A percentile compares a stretch with the other conserved stretches of the same genome.
These are phyloP conservation scores for Spea hammondii DNA, from an alignment of 2,797 vertebrate species.

Conservation along the genomic window DNA sequence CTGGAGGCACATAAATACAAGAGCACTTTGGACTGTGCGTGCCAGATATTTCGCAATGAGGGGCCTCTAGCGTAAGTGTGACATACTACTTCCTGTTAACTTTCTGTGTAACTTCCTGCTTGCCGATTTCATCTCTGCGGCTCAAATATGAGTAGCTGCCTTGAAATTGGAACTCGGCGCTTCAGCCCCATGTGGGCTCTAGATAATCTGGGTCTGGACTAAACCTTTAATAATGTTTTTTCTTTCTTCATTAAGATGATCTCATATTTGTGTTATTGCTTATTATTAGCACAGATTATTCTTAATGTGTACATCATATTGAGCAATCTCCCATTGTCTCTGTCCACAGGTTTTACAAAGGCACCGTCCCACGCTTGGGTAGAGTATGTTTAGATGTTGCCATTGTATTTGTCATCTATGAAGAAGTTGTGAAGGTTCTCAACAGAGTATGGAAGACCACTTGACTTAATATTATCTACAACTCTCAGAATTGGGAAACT, in stretches of 20 bases:
- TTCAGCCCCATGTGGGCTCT: no score
- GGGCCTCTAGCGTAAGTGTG: conserved; percentile 76
- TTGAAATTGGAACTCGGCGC: no score
- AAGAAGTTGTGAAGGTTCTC: conserved; percentile 74
- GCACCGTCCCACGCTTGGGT: conserved; percentile 70
- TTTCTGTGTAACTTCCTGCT: no score
- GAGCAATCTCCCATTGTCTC: not conserved
- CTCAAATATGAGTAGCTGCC: no score
- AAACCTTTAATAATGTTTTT: no score
- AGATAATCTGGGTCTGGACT: no score
- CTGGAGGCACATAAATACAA: conserved; percentile 79
- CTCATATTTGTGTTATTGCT: no score
- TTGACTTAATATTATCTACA: not conserved
- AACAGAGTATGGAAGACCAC: conserved; percentile 70
- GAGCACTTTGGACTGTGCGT: conserved; percentile 79
- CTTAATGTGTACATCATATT: not conserved
- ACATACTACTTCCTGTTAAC: no score
- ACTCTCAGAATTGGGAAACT: not conserved
- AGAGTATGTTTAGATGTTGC: conserved; percentile 73
- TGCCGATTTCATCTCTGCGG: no score
- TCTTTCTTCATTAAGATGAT: no score
- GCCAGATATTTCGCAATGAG: conserved; percentile 79
- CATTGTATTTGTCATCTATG: conserved; percentile 75
- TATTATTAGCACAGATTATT: no score
- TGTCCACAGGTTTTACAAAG: conserved; percentile 74